phyloP scores from a whole-genome alignment of 2,797 vertebrate species.

The Bradypodion pumilum region DNA sequence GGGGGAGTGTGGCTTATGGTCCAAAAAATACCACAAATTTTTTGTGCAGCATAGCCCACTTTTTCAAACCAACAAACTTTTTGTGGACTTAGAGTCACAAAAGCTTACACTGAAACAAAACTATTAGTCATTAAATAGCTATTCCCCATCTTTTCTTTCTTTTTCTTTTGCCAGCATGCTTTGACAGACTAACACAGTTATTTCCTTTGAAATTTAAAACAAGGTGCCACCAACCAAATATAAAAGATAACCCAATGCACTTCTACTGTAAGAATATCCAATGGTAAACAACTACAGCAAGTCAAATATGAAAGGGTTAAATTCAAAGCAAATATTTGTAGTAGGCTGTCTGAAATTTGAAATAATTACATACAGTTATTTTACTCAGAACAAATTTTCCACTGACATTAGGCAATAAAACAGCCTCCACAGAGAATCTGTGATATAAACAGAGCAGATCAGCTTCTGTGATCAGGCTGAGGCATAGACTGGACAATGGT shows the following conservation, averaged over 20 bases:
- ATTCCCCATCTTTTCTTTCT: not conserved
- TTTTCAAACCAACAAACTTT: too few species aligned
- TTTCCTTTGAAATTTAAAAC: not conserved
- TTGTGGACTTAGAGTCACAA: too few species aligned
- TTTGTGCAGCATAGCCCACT: too few species aligned
- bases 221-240: not conserved
- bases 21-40: too few species aligned
- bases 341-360: not conserved
- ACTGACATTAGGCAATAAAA: not conserved
- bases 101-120: too few species aligned
- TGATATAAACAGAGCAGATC: not conserved
- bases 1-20: too few species aligned
- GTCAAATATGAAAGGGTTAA: not conserved
- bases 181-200: too few species aligned
- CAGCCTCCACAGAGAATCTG: not conserved
- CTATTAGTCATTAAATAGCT: too few species aligned
- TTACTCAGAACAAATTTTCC: not conserved
- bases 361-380: not conserved
- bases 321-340: not conserved
- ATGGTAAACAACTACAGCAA: not conserved
- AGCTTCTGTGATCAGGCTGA: not conserved
- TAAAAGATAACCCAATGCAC: not conserved
- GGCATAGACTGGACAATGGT: not conserved
- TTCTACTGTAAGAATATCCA: not conserved
- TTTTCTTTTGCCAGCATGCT: too few species aligned